Conservation (phyloP, 1,140 invertebrate species). For the Medauroidea extradentata region DNA sequence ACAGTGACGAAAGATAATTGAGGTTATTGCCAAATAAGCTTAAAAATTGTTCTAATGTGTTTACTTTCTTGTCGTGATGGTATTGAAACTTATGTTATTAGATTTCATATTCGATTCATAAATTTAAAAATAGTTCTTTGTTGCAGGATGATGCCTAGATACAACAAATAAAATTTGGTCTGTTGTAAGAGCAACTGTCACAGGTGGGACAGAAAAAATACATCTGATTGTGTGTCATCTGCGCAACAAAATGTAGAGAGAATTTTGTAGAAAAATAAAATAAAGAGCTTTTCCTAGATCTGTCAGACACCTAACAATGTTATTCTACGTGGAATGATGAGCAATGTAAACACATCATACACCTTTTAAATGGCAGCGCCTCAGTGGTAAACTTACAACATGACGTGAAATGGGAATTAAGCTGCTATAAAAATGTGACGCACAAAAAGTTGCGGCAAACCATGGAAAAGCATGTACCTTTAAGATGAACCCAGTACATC, state of each 20-base stretch:
- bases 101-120: no score
- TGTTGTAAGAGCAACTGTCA: no score
- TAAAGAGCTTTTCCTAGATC: slow-evolving; percentile 3
- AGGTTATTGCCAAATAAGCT: no score
- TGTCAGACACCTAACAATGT: background rate
- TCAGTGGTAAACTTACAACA: slow-evolving; percentile 1
- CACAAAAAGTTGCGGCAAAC: background rate
- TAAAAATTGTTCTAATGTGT: no score
- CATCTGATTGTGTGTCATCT: no score
- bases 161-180: no score
- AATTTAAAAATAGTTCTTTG: slow-evolving; percentile 16
- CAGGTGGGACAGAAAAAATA: no score
- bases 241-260: background rate
- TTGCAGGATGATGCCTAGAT: slow-evolving; percentile 5
- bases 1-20: no score
- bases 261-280: background rate
- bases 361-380: background rate
- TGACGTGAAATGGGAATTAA: background rate
- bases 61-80: no score
- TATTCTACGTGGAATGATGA: slow-evolving; percentile 4
- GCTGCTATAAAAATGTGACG: background rate
- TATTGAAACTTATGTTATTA: no score
- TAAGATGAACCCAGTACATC: background rate
- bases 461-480: background rate
- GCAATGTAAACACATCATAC: background rate